These are phyloP conservation scores for Lepus townsendii DNA, from an alignment of 2,797 vertebrate genomes.

Conservation along the genomic window DNA sequence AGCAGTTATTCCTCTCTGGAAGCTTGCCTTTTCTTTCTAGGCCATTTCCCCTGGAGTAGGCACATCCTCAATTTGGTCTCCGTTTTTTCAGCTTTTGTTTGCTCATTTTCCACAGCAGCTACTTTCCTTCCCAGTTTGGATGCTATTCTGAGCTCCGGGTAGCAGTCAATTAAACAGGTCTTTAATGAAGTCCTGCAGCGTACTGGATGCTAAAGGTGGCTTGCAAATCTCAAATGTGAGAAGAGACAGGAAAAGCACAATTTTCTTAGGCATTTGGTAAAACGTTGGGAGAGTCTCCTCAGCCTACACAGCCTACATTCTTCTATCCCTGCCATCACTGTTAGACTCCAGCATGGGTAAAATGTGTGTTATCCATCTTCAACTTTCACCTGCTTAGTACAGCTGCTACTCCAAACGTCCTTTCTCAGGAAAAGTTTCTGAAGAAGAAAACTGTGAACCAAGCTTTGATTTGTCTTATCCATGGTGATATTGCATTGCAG, in stretches of 20 bases:
- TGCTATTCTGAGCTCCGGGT: conserved; percentile 36
- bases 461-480: conserved; percentile 38
- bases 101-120: not conserved
- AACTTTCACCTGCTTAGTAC: not conserved
- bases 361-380: not conserved
- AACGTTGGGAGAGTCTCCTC: not conserved
- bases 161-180: conserved; percentile 46
- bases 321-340: not conserved
- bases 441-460: not conserved
- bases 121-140: conserved; percentile 39
- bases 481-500: not conserved
- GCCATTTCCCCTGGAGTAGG: not conserved
- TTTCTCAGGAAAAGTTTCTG: conserved; percentile 24
- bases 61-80: not conserved
- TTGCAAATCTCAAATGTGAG: not conserved
- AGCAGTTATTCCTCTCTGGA: not conserved
- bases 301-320: not conserved
- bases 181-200: not conserved
- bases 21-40: not conserved
- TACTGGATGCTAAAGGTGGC: not conserved
- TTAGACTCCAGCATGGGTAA: not conserved
- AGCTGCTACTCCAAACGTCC: not conserved
- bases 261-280: not conserved
- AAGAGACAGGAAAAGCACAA: not conserved
- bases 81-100: conserved; percentile 41